Evolutionary conservation across 2,113 vertebrate genomes (phyloP).

Genomic region (Strix uralensis): DNA sequence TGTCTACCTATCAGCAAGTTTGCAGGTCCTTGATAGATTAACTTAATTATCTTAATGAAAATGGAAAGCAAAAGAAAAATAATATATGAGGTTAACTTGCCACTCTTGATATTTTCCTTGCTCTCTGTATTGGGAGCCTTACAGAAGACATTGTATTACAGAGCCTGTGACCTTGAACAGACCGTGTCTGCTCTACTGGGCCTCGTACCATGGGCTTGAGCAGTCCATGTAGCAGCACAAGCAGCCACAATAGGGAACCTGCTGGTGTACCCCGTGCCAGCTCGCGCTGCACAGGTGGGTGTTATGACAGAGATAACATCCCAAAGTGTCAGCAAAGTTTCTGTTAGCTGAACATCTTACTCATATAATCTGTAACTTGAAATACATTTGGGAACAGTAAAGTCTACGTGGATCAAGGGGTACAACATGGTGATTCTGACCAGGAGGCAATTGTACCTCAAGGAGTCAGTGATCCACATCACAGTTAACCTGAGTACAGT

Average conservation of each 20-base stretch:
- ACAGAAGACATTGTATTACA: background rate
- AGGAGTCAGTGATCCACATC: accelerated
- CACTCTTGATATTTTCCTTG: background rate
- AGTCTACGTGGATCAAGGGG: background rate
- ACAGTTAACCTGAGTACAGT: accelerated
- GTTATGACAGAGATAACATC: background rate
- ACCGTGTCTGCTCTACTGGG: accelerated
- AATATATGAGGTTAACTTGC: background rate
- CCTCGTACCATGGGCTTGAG: accelerated
- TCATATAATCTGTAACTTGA: background rate
- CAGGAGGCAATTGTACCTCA: too few species aligned
- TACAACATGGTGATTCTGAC: background rate
- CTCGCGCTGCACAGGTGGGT: background rate
- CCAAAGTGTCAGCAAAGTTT: background rate
- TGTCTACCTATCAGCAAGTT: background rate
- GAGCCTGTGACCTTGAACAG: background rate
- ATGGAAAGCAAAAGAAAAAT: background rate
- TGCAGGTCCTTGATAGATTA: background rate
- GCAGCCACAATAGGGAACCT: background rate
- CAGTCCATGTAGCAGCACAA: background rate
- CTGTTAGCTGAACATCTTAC: background rate
- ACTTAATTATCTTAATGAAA: background rate
- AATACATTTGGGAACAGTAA: background rate
- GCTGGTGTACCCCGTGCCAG: accelerated
- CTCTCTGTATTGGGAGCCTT: background rate